Evolutionary conservation across 2,888 invertebrate species (phyloP).

Genomic region (Escarpia spicata): DNA sequence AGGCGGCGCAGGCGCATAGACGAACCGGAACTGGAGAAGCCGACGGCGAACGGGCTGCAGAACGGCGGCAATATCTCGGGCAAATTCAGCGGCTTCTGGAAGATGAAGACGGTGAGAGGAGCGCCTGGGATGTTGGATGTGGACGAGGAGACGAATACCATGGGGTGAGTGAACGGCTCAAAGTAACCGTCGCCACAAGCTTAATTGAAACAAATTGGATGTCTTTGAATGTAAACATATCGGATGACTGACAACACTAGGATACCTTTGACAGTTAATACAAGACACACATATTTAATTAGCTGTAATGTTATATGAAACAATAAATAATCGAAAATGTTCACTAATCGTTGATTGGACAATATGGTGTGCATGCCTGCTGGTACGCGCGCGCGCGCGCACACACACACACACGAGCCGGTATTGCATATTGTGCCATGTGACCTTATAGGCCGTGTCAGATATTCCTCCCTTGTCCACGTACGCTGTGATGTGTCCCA

Average conservation of each 20-base stretch:
- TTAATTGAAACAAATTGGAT: neutral
- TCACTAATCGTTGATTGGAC: neutral
- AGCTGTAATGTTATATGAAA: neutral
- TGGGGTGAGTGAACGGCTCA: neutral
- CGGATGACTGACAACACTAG: neutral
- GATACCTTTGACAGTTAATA: neutral
- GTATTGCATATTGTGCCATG: too few species aligned
- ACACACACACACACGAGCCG: too few species aligned
- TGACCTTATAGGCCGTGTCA: too few species aligned
- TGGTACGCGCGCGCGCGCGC: too few species aligned
- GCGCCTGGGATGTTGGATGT: neutral
- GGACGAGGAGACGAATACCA: neutral
- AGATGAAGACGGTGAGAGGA: slow-evolving; percentile 36
- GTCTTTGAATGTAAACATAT: too few species aligned
- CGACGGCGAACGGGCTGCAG: neutral
- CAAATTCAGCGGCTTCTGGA: slow-evolving; percentile 39
- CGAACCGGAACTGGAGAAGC: neutral
- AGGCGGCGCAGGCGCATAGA: neutral
- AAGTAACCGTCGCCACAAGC: neutral
- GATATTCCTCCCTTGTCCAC: neutral
- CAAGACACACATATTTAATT: too few species aligned
- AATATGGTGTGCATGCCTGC: too few species aligned
- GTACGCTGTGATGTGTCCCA: neutral
- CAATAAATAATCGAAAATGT: neutral
- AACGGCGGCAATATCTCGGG: slow-evolving; percentile 26